Conservation (phyloP, 2,113 vertebrate species). For the Amblyornis subalaris region DNA sequence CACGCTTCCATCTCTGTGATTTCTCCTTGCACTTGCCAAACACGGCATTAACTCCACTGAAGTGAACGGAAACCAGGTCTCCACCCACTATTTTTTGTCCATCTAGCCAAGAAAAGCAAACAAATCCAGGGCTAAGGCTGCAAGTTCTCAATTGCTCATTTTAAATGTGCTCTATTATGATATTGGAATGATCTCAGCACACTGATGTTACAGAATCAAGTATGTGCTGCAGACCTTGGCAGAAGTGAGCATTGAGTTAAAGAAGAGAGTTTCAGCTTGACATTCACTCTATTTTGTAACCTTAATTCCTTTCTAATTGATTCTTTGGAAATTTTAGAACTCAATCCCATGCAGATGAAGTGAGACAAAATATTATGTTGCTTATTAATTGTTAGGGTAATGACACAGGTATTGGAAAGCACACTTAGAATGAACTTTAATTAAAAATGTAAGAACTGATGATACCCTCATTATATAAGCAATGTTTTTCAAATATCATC, state of each 20-base stretch:
- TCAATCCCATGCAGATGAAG: not conserved
- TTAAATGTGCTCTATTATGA: conserved; percentile 16
- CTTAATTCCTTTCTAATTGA: conserved; percentile 29
- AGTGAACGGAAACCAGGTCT: not conserved
- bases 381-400: conserved; percentile 20
- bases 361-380: conserved; percentile 15
- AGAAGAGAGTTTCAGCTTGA: conserved; percentile 27
- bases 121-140: not conserved
- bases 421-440: conserved; percentile 21
- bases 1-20: rapidly evolving
- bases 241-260: not conserved
- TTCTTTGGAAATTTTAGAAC: conserved; percentile 30
- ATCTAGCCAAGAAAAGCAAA: conserved; percentile 51
- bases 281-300: not conserved
- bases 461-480: not conserved
- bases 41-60: not conserved
- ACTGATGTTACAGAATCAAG: conserved; percentile 1
- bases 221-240: conserved; percentile 19
- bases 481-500: not conserved
- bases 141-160: conserved; percentile 14
- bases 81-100: not conserved
- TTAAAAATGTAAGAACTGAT: conserved; percentile 25
- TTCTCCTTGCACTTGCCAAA: not conserved
- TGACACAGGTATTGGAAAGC: conserved; percentile 13
- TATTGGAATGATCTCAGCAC: conserved; percentile 28